A percentile compares a stretch with the other conserved stretches of the same genome.
Evolutionary conservation across 35 echinoderm and acorn worm species (phyloP).

Genomic region (Anneissia japonica): DNA sequence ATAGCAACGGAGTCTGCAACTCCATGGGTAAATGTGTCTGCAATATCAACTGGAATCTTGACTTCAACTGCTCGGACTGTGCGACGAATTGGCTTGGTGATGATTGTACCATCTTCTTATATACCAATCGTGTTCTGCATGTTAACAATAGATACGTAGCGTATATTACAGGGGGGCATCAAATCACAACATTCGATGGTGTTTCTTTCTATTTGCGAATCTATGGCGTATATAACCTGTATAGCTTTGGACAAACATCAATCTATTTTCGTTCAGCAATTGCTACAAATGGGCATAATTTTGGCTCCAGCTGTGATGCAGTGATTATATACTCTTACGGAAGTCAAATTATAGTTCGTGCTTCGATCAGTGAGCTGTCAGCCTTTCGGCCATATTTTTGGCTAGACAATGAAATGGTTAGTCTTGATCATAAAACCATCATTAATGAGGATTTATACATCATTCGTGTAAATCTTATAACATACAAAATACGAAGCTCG

Average conservation of each 20-base stretch:
- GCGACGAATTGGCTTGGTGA: conserved; percentile 5
- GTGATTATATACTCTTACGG: conserved; percentile 21
- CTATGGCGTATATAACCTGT: conserved; percentile 41
- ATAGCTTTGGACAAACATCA: background rate
- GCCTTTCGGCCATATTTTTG: conserved; percentile 32
- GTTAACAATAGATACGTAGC: background rate
- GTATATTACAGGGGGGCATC: conserved; percentile 10
- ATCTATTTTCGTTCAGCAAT: conserved; percentile 41
- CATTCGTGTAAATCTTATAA: conserved; percentile 31
- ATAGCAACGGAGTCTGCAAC: conserved; percentile 24
- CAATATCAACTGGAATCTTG: conserved; percentile 6
- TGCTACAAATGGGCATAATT: conserved; percentile 27
- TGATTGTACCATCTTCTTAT: conserved; percentile 43
- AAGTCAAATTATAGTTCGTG: conserved; percentile 30
- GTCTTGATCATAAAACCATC: conserved; percentile 27
- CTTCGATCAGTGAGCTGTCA: background rate
- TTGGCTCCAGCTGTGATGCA: conserved; percentile 59
- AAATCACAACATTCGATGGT: conserved; percentile 74
- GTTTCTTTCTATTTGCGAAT: conserved; percentile 36
- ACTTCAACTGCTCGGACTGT: background rate
- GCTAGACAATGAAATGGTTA: conserved; percentile 25
- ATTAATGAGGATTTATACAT: conserved; percentile 38
- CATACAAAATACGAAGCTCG: conserved; percentile 32
- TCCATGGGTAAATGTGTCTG: conserved; percentile 20
- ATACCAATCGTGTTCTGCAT: background rate